Evolutionary conservation across 2,797 vertebrate genomes (phyloP), one percentile per base, ranked within the genome.

Genomic region (Poeciliopsis gracilis): DNA sequence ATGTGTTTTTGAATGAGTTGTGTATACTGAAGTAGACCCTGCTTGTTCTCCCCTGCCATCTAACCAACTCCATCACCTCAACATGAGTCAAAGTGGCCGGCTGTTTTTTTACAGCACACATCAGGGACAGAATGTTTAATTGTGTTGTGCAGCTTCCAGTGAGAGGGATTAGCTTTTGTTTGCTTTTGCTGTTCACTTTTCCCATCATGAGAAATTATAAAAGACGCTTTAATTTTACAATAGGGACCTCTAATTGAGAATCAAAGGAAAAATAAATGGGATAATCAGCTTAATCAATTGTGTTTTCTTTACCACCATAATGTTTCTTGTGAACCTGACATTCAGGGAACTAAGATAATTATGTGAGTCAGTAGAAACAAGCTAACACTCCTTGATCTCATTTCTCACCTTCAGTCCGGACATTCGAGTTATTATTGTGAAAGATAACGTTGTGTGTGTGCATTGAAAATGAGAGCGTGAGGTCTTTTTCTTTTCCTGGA

Each of bases 61-160:
- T 83, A 51, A 83, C 71, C 63, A 53, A 73, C 78, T 77, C 66
- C 49, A 77, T 86, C 81, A 63, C 25, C 43, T 73, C 82, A 36
- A 20, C 61, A 20, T 36, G 61, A 63, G 61, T 63, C 74, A 83
- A 77, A 81, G 72, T 67, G 69, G 79, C 73, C 75, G 76, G 72
- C 81, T 83, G 84, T 89, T 12, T 88, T 92, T 84, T 77, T 63
- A 79, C 82, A 83, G 73, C 74, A 73, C 85, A 81, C 85, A 85
- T 79, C 80, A 78, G 85, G 80, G 82, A 82, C 63, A 51, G 47
- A 86, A 88, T 84, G 75, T 73, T 67, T 83, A 47, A 89, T 90
- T 83, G 72, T 11, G 25, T 81, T 51, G 63, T 71, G 36, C 47
- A 79, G 84, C 72, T 70, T 87, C 74, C 80, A 73, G 86, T 83